Base-by-base conservation (phyloP, 2,888 invertebrate genomes). In the Hymenopus coronatus region DNA sequence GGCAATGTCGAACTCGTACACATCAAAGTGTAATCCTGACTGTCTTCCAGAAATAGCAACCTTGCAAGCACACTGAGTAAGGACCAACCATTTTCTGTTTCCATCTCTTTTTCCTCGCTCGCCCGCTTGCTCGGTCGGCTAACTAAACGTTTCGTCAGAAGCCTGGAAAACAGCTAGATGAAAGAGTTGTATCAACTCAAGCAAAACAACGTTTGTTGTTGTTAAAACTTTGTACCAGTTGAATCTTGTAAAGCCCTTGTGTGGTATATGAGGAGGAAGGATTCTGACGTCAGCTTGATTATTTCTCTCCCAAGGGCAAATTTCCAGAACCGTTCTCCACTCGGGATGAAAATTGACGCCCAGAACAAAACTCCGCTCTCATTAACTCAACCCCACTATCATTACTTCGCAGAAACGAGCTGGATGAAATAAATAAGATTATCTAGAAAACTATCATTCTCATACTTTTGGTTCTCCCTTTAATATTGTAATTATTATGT, bases 171-270 rank as follows among this genome's bases (percentile, higher is more conserved):
- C 82, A 87, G n/a, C 33, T 33, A 87, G 87, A 87, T 87, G 87
- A 87, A 87, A 87, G 87, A 87, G 87, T 87, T 87, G 87, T 87
- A 82, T 87, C 82, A 87, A 87, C 87, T 87, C 82, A 87, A 87
- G 87, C 87, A 87, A 87, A 87, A 82, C 87, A 87, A 82, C 82
- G 82, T 40, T 82, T 81, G 81, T 40, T 40, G 54, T 85, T 70
- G 28, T 86, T 70, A 70, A 70, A 70, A 70, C 54, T 70, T 70
- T 70, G 54, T 70, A 70, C 54, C 54, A 70, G 54, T 70, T 70
- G 54, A 20, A 70, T 70, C 54, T 70, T 70, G 20, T 70, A 70
- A 70, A 70, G 54, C 54, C 54, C 54, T 70, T 70, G 54, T 70
- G 85, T 85, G n/a, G 85, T 70, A 85, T 54, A 84, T 84, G 28